These are phyloP conservation scores for Pelecanus crispus DNA, from an alignment of 2,113 vertebrate genomes.

Conservation along the genomic window DNA sequence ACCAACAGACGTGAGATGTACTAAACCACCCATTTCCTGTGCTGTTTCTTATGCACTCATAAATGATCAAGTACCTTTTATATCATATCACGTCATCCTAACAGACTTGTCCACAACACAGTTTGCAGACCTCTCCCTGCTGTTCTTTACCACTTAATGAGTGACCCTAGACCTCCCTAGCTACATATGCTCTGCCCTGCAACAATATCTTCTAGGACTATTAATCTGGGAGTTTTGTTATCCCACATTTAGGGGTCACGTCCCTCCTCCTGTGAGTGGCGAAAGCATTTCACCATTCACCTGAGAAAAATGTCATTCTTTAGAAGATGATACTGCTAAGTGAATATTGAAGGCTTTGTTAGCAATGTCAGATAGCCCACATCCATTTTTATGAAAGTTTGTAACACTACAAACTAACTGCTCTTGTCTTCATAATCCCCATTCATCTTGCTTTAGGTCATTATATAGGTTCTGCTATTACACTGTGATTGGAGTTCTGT, in stretches of 20 bases:
- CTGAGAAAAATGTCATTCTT: neutral
- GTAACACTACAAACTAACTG: neutral
- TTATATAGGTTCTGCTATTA: neutral
- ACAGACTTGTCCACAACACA: neutral
- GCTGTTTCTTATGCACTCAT: neutral
- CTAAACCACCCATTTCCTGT: neutral
- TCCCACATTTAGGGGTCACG: neutral
- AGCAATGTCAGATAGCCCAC: neutral
- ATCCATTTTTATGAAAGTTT: neutral
- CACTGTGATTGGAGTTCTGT: neutral
- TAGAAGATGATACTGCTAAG: neutral
- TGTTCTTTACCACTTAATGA: neutral
- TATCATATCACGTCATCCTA: neutral
- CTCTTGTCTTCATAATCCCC: neutral
- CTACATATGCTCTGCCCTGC: neutral
- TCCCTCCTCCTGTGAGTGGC: neutral
- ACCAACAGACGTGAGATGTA: neutral
- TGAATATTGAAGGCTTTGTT: neutral
- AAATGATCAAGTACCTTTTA: neutral
- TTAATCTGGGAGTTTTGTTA: neutral
- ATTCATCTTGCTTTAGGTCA: neutral
- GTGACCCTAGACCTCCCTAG: neutral
- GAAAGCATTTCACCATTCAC: neutral
- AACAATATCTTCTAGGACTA: neutral
- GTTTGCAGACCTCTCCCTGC: neutral